Base-by-base conservation (phyloP, 2,797 vertebrate species). In the Octomys mimax region DNA sequence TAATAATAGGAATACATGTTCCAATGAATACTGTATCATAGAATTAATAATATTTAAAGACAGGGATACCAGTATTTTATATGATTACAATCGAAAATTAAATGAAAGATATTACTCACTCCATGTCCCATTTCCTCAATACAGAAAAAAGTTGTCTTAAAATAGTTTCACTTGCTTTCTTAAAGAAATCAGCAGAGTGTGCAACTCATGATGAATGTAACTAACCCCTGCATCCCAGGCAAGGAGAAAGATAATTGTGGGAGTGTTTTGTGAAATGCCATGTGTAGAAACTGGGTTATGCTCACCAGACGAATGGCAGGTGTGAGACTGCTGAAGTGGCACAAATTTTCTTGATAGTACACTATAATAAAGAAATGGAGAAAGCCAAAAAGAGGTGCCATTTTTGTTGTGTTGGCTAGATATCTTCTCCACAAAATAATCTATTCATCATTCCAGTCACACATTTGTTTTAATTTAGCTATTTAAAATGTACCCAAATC, bases 61-160 rank as follows among this genome's bases (percentile, higher is more conserved):
- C 8, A 78, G 7, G 9, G 54, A 39, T 31, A 59, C 5, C 1
- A 33, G 68, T 91, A 31, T 26, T 94, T 94, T 88, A 49, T 52
- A 24, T 81, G 6, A 77, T 75, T 26, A 57, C 0, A 61, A 57
- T 22, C 64, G 9, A 46, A 78, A 88, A 78, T 24, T 2, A 79
- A 86, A 42, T 1, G 64, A 66, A 26, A 39, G 24, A 0, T 33
- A 52, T 91, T n/a, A 54, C 1, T 28, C 16, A 21, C 4, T 52
- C 2, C 5, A 13, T 73, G 4, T 31, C 59, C 49, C 33, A n/a
- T 6, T 8, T 4, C 1, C 2, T 2, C 31, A 79, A 16, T 2
- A n/a, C 6, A 93, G 19, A 54, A 66, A 83, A 87, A 78, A 83
- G 91, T 36, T 87, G 49, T 3, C 75, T 82, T 2, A n/a, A 7